A percentile compares a stretch with the other conserved stretches of the same genome.
These are phyloP conservation scores for Edolisoma coerulescens DNA, from an alignment of 2,113 vertebrate genomes.

Conservation along the genomic window DNA sequence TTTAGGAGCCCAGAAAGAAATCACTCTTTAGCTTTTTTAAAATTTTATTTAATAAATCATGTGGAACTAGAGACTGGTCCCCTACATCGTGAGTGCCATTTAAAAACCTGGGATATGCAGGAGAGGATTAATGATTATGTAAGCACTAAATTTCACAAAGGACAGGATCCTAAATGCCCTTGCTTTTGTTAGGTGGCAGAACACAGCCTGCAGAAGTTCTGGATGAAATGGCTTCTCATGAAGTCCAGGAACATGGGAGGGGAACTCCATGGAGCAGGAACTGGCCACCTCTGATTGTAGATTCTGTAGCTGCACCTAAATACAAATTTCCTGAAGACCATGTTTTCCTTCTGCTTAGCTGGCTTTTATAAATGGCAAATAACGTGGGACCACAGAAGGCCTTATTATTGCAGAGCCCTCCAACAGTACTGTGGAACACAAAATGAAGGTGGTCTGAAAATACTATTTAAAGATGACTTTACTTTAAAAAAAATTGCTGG, in stretches of 20 bases:
- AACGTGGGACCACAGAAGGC: not conserved
- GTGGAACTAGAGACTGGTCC: not conserved
- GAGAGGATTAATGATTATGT: constrained; percentile 6
- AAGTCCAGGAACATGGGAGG: not conserved
- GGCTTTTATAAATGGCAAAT: not conserved
- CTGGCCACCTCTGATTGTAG: not conserved
- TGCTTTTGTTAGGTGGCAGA: not conserved
- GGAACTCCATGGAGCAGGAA: not conserved
- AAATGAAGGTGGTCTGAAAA: not conserved
- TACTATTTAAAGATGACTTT: not conserved
- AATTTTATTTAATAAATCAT: not conserved
- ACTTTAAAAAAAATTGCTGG: not conserved
- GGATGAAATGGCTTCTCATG: not conserved
- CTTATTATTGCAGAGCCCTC: not conserved
- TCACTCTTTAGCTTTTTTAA: not conserved
- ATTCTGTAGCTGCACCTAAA: not conserved
- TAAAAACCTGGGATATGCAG: not conserved
- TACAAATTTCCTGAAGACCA: not conserved
- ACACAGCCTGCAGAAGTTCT: not conserved
- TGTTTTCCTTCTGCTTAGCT: not conserved
- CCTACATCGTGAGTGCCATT: not conserved
- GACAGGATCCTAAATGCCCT: not conserved
- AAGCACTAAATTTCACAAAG: not conserved
- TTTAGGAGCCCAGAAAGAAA: constrained; percentile 14
- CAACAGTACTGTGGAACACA: not conserved